These are phyloP conservation scores for Oreohelix idahoensis DNA, from an alignment of 1,140 invertebrate species.

Conservation along the genomic window DNA sequence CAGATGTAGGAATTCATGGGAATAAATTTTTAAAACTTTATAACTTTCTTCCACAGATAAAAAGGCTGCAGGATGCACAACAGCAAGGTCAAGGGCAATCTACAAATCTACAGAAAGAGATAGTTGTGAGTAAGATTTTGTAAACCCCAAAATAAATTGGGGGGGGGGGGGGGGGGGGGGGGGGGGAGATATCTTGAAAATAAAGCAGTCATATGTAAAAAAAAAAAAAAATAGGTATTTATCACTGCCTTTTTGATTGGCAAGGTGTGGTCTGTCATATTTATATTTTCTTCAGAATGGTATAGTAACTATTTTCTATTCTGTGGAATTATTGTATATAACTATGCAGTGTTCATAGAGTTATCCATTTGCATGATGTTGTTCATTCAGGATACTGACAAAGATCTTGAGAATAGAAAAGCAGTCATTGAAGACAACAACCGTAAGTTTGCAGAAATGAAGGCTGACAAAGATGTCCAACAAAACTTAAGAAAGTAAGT, in stretches of 20 bases:
- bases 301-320: too few species aligned
- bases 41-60: neutral
- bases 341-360: too few species aligned
- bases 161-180: too few species aligned
- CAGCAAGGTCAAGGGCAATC: constrained; percentile 40
- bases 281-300: too few species aligned
- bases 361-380: neutral
- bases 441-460: constrained; percentile 95
- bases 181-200: too few species aligned
- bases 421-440: constrained; percentile 86
- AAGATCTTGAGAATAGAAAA: constrained; percentile 53
- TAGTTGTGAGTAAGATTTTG: constrained; percentile 28
- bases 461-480: constrained; percentile 93
- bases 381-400: constrained; percentile 21
- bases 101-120: constrained; percentile 46
- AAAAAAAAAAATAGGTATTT: too few species aligned
- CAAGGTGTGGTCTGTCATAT: too few species aligned
- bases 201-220: too few species aligned
- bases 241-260: too few species aligned
- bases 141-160: neutral
- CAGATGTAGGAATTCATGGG: too few species aligned
- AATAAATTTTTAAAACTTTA: too few species aligned
- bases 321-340: too few species aligned
- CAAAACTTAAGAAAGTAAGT: constrained; percentile 93
- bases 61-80: constrained; percentile 28